Percentiles rank a stretch among this genome's conserved stretches.
phyloP scores from a whole-genome alignment of 2,888 invertebrate genomes.

The Conistra vaccinii region DNA sequence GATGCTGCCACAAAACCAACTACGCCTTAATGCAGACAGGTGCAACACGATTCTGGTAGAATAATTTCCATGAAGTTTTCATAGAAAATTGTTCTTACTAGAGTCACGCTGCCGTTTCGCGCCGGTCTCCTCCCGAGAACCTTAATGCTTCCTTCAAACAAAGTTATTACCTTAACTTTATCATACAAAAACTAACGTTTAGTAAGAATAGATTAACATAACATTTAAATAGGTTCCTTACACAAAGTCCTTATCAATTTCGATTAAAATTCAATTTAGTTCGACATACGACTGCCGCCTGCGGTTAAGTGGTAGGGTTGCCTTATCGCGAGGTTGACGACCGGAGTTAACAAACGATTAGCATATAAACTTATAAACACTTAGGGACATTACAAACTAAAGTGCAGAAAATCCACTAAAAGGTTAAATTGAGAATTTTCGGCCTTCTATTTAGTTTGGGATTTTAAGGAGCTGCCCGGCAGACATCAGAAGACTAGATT shows the following conservation, averaged over 20 bases:
- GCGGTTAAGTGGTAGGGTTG: conserved; percentile 6
- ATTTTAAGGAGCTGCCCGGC: background rate
- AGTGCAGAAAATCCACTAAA: background rate
- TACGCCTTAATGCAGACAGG: background rate
- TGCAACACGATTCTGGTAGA: background rate
- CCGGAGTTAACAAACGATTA: conserved; percentile 66
- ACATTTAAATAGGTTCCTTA: background rate
- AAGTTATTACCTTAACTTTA: background rate
- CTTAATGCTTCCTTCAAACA: background rate
- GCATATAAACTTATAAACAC: conserved; percentile 51
- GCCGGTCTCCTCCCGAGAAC: background rate
- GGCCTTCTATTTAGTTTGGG: background rate
- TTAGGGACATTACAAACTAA: conserved; percentile 10
- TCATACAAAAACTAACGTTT: background rate
- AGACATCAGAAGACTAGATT: no score
- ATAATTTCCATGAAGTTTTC: background rate
- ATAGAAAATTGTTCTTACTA: background rate
- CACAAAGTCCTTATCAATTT: conserved; percentile 15
- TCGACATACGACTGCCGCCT: conserved; percentile 1
- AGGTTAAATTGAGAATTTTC: background rate
- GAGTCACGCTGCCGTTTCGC: no score
- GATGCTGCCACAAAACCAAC: no score
- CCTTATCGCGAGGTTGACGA: conserved; percentile 64
- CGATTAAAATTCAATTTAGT: conserved; percentile 52
- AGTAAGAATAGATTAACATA: conserved; percentile 1